Evolutionary conservation across 2,113 vertebrate species (phyloP).

Genomic region (Lamprologus speciosus): DNA sequence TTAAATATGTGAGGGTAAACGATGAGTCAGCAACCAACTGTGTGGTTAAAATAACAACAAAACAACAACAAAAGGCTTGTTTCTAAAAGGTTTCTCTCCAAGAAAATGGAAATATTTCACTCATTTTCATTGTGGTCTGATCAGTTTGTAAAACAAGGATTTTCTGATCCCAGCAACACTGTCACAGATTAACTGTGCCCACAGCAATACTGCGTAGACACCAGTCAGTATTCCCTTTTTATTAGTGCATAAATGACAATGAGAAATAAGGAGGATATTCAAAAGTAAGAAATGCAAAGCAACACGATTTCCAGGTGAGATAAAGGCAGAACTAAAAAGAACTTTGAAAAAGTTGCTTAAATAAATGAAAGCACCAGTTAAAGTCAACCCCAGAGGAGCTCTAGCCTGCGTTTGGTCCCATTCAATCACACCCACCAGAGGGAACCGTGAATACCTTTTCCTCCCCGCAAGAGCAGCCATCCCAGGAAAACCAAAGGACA

Average conservation of each 20-base stretch:
- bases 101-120: background rate
- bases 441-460: background rate
- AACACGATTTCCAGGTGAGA: background rate
- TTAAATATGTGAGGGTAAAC: background rate
- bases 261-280: background rate
- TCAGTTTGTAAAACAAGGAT: background rate
- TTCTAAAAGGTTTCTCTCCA: background rate
- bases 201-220: background rate
- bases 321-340: background rate
- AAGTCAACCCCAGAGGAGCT: background rate
- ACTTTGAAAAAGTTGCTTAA: background rate
- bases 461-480: background rate
- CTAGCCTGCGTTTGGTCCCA: background rate
- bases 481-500: background rate
- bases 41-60: background rate
- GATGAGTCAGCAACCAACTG: background rate
- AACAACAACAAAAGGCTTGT: background rate
- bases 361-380: background rate
- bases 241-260: background rate
- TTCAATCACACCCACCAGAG: background rate
- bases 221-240: background rate
- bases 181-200: background rate
- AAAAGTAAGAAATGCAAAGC: background rate
- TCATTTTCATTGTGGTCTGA: background rate
- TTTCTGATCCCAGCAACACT: background rate